Percentiles rank a stretch among this genome's conserved stretches.
These are phyloP conservation scores for Helarctos malayanus DNA, from an alignment of 2,797 vertebrate species.

Conservation along the genomic window DNA sequence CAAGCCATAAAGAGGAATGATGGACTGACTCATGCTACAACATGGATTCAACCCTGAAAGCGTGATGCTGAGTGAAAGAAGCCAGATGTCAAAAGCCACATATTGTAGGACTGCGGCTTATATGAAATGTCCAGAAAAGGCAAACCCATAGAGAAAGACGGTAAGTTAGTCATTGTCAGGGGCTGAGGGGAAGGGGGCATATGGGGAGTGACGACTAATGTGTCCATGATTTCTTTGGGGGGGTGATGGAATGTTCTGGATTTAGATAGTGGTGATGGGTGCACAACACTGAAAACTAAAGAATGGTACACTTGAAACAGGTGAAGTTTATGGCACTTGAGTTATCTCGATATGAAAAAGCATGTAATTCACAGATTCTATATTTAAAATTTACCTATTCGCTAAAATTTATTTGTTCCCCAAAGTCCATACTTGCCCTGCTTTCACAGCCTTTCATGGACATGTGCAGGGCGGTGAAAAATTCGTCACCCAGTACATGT, in stretches of 20 bases:
- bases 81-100: background rate
- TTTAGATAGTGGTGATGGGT: background rate
- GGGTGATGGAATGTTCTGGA: background rate
- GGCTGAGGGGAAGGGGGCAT: background rate
- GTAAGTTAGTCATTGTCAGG: background rate
- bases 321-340: background rate
- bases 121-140: background rate
- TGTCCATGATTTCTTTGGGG: background rate
- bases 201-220: background rate
- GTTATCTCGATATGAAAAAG: background rate
- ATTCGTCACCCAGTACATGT: fast-evolving
- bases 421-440: background rate
- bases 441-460: background rate
- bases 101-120: background rate
- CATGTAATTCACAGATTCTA: background rate
- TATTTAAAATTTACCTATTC: background rate
- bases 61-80: background rate
- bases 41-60: background rate
- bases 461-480: background rate
- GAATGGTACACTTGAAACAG: background rate
- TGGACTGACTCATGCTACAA: background rate
- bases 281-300: background rate
- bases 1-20: background rate
- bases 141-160: background rate
- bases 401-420: background rate